These are phyloP conservation scores for Helostoma temminkii DNA, from an alignment of 2,797 vertebrate genomes.

Conservation along the genomic window DNA sequence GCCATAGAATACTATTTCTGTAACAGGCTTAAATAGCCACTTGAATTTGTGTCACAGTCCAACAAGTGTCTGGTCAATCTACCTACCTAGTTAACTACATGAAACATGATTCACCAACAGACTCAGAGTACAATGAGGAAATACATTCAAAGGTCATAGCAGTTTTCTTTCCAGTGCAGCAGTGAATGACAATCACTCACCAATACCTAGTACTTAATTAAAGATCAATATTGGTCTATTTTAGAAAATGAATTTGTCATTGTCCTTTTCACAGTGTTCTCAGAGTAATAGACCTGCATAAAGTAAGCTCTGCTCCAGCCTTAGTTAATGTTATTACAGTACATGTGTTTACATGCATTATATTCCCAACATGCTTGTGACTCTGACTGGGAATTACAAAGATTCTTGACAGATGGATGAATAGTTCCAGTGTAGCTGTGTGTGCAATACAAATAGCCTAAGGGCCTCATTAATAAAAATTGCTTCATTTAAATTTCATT, in stretches of 20 bases:
- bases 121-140: background rate
- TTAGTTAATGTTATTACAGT: background rate
- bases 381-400: too few species aligned
- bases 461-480: slow-evolving; percentile 54
- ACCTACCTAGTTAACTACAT: too few species aligned
- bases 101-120: background rate
- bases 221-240: too few species aligned
- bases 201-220: too few species aligned
- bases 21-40: too few species aligned
- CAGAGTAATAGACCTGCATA: too few species aligned
- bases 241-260: background rate
- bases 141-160: background rate
- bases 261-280: too few species aligned
- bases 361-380: too few species aligned
- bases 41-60: background rate
- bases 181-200: too few species aligned
- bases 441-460: slow-evolving; percentile 1
- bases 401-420: too few species aligned
- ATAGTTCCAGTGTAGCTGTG: background rate
- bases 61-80: background rate
- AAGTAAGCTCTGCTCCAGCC: background rate
- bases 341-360: background rate
- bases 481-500: slow-evolving; percentile 40
- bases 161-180: too few species aligned
- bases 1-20: too few species aligned